Base-by-base conservation (phyloP, 2,797 vertebrate genomes). In the Bothrops alternatus region DNA sequence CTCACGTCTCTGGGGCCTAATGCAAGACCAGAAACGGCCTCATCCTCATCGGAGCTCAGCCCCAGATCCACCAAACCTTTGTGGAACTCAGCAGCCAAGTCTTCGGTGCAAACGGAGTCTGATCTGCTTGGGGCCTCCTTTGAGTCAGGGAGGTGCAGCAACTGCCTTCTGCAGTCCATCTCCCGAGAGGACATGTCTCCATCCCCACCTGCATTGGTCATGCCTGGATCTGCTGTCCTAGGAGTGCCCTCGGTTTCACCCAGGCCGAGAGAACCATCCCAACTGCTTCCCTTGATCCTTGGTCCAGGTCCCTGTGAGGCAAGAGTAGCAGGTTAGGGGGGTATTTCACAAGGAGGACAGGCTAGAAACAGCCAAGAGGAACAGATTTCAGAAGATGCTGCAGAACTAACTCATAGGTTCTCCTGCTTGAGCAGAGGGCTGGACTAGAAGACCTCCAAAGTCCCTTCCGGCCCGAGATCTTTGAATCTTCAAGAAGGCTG, bases 101-200 rank as follows among this genome's bases (percentile, higher is more conserved):
- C 98, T 93, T 98, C 98, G 0, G 98, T 98, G 96, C 98, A 96
- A 94, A 98, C 85, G 0, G 96, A 97, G 89, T 97, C 96, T 63
- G 95, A 88, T 90, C 96, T 93, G 94, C 96, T 97, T 0, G 0
- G 42, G 78, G 92, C 25, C 25, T 96, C 86, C 58, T 6, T 94
- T 53, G 97, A 91, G 87, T 95, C 91, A 1, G 97, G 97, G 91
- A 98, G 97, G 87, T 92, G 96, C 95, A 97, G 93, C 1, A 8
- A n/a, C 92, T 97, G 97, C 98, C 97, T 97, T 63, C 94, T 93
- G 60, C 93, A 94, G 96, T 98, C 98, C 90, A 98, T 97, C 94
- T 95, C 96, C 90, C 61, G 57, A 63, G 96, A 97, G 58, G 96
- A 95, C 3, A 37, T 50, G n/a, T 37, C 53, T 0, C 85, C 0